Evolutionary conservation across 30 jellyfish, hydroid and myxozoan genomes (phyloP), one percentile per base, ranked within the genome.

Genomic region (Nemopilema nomurai): DNA sequence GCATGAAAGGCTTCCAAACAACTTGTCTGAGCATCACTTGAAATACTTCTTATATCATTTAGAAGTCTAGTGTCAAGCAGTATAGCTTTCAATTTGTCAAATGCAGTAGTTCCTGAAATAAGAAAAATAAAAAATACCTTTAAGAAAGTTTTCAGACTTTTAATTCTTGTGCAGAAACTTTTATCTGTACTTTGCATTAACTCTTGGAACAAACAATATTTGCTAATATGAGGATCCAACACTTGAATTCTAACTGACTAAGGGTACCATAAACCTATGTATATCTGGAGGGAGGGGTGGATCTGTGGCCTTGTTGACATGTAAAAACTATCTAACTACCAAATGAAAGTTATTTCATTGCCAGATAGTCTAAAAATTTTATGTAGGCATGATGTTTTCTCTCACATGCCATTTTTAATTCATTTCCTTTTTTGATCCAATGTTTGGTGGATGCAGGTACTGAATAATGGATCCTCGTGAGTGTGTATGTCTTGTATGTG

Each of bases 11-110:
- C 83, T 26, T 81, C 83, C 63, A 68, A 23, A 32, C 76, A 81
- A 52, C 83, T 69, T 67, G 90, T 81, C 67, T 81, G 90, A 31
- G 83, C 84, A 67, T 81, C 89, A 26, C 71, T 18, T 16, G 89
- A 80, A 22, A 80, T 24, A n/a, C 49, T 80, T 19, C 0, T 4
- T 18, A 76, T 80, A 30, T 79, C 89, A 62, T 67, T 62, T 32
- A 30, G 33, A 66, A 79, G 66, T 29, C 62, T 28, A 32, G 69
- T 68, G 83, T 74, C 32, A 28, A 31, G 32, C 49, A 74, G 18
- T 17, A 74, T 74, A 32, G 83, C 51, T 31, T 74, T 31, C n/a
- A 74, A 30, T 49, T 49, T 74, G 51, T 74, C 72, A 49, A 31
- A 74, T 41, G 67, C 49, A 18, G 23, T 74, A 17, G 83, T 74